Conservation (phyloP, 2,797 vertebrate genomes). For the Zonotrichia albicollis region DNA sequence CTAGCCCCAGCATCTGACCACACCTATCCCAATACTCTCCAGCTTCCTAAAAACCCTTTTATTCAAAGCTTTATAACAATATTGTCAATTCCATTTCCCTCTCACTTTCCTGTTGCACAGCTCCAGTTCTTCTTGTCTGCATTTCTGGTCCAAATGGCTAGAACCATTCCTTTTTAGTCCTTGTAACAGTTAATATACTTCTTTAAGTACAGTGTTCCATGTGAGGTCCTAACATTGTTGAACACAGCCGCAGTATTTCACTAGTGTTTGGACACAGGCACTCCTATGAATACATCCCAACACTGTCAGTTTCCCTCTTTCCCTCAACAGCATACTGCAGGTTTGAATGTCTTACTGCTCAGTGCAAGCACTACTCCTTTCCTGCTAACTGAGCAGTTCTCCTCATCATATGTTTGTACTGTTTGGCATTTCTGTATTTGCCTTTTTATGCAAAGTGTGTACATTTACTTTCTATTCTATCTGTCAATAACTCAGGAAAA, state of each 20-base stretch:
- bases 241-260: background rate
- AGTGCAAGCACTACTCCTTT: background rate
- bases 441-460: background rate
- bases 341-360: background rate
- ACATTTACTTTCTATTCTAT: background rate
- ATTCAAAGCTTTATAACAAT: background rate
- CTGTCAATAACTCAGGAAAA: background rate
- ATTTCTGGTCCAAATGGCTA: background rate
- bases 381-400: background rate
- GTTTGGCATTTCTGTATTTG: background rate
- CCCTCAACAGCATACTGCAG: background rate
- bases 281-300: background rate
- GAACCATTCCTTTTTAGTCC: background rate
- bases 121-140: background rate
- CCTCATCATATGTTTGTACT: background rate
- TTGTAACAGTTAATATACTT: background rate
- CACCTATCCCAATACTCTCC: background rate
- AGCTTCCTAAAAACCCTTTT: background rate
- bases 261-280: background rate
- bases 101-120: background rate
- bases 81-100: background rate
- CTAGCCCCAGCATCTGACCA: background rate
- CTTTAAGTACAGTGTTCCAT: background rate
- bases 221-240: background rate
- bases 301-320: background rate